Percentiles rank a stretch among this genome's conserved stretches.
Conservation (phyloP, 2,113 vertebrate species). For the Lynx canadensis region DNA sequence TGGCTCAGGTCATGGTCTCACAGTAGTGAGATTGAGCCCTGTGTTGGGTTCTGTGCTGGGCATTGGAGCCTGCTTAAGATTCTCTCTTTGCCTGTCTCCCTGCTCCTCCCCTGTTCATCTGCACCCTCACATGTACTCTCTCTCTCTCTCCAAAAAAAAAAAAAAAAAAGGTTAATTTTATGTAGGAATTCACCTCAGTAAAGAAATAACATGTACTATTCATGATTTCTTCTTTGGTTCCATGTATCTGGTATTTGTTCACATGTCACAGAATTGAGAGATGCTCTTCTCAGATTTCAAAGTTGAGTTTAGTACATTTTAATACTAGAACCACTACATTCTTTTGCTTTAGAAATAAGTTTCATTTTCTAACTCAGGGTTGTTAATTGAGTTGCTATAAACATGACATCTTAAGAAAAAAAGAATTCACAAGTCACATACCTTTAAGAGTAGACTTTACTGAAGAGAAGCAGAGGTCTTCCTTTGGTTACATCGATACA, state of each 20-base stretch:
- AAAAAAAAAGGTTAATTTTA: not conserved
- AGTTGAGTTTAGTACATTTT: not conserved
- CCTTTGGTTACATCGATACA: not conserved
- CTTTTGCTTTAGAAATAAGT: not conserved
- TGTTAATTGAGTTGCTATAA: constrained; percentile 49
- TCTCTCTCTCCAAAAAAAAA: no score
- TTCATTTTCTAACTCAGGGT: not conserved
- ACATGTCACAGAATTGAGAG: not conserved
- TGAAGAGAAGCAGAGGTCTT: not conserved
- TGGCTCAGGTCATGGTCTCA: no score
- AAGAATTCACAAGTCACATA: constrained; percentile 44
- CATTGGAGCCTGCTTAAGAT: no score
- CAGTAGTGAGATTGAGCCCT: no score
- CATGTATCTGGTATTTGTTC: not conserved
- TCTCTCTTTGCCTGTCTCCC: no score
- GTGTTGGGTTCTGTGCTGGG: no score
- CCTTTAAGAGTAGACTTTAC: not conserved
- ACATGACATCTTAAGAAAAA: not conserved
- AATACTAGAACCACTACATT: not conserved
- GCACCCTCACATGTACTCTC: no score
- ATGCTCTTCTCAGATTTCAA: not conserved
- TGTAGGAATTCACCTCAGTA: not conserved
- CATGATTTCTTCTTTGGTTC: not conserved
- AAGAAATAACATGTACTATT: not conserved
- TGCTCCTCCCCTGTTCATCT: no score